Evolutionary conservation across 2,888 invertebrate species (phyloP).

Genomic region (Sinohyriopsis cumingii): DNA sequence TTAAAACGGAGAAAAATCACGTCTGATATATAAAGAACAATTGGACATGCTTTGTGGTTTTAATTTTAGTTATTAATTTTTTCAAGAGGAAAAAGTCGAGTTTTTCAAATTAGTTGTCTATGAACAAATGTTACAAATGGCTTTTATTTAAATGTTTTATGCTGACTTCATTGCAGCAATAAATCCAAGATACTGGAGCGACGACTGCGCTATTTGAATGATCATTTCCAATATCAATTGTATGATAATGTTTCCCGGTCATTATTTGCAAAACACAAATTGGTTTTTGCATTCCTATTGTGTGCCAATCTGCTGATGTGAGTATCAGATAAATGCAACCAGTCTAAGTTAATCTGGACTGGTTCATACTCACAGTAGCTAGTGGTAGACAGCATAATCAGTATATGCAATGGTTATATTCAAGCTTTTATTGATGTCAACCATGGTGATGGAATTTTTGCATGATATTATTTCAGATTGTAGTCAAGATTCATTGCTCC

Average conservation of each 20-base stretch:
- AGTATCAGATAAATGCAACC: constrained; percentile 45
- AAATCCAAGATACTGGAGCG: constrained; percentile 82
- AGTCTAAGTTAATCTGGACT: too few relatives aligned
- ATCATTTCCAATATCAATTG: constrained; percentile 89
- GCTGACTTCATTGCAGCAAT: constrained; percentile 66
- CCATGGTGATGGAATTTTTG: neutral
- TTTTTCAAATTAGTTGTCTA: neutral
- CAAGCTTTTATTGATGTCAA: neutral
- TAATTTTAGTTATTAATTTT: neutral
- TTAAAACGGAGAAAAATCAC: too few relatives aligned
- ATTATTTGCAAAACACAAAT: constrained; percentile 94
- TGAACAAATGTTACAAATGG: neutral
- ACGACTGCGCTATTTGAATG: constrained; percentile 83
- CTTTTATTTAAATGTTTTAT: neutral
- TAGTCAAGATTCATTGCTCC: too few relatives aligned
- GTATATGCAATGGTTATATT: constrained; percentile 4
- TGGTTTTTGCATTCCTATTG: constrained; percentile 91
- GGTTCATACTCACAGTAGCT: too few relatives aligned
- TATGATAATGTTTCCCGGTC: constrained; percentile 94
- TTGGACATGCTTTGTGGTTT: neutral
- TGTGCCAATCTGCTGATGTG: constrained; percentile 75
- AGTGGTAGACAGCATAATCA: constrained; percentile 5
- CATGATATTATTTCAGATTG: too few relatives aligned
- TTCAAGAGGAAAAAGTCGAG: neutral
- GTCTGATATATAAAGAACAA: too few relatives aligned